Evolutionary conservation across 1,140 invertebrate species (phyloP).

Genomic region (Ceratina calcarata): DNA sequence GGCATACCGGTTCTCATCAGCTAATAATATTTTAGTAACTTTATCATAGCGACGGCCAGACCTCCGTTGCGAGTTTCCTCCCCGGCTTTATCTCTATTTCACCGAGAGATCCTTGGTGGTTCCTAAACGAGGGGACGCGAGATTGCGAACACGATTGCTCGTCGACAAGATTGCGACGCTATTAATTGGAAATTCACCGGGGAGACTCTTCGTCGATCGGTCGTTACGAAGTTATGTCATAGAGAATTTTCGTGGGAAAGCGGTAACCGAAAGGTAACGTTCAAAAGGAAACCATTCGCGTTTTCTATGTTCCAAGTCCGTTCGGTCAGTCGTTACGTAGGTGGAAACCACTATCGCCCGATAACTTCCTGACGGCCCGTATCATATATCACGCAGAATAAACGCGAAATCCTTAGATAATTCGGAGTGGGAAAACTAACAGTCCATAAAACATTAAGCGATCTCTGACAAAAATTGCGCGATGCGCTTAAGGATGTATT

Average conservation of each 20-base stretch:
- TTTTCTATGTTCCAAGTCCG: neutral
- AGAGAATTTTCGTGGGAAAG: neutral
- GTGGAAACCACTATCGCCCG: neutral
- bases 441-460: neutral
- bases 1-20: constrained; percentile 37
- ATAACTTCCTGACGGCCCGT: neutral
- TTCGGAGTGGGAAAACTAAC: neutral
- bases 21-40: constrained; percentile 49
- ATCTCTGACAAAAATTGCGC: neutral
- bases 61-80: neutral
- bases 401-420: constrained; percentile 4
- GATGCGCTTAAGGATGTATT: no score
- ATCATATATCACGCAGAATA: neutral
- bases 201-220: no score
- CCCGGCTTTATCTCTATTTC: constrained; percentile 12
- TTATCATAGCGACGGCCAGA: constrained; percentile 28
- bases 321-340: neutral
- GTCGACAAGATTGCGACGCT: neutral
- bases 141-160: constrained; percentile 5
- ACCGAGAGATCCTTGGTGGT: neutral
- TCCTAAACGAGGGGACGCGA: neutral
- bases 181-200: constrained; percentile 13
- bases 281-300: neutral
- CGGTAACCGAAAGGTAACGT: neutral
- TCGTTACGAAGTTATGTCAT: no score